Conservation (phyloP, 2,888 invertebrate genomes). For the Homarus gammarus region DNA sequence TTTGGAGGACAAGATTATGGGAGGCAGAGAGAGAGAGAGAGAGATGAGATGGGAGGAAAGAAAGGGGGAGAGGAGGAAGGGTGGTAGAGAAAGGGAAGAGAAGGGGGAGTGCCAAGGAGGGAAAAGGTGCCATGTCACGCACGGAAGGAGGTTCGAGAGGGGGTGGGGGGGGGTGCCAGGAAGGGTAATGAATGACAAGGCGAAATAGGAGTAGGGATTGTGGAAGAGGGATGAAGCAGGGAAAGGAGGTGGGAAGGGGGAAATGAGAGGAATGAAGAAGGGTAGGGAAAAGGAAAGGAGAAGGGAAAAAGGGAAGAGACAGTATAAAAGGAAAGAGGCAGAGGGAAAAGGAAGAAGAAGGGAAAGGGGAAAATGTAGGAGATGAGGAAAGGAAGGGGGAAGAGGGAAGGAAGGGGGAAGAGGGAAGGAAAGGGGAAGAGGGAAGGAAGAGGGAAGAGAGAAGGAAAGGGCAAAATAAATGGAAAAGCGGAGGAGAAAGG, state of each 20-base stretch:
- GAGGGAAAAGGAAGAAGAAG: background rate
- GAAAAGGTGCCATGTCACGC: background rate
- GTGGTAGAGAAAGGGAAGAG: background rate
- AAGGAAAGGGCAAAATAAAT: background rate
- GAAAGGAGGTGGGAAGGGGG: background rate
- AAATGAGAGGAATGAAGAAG: background rate
- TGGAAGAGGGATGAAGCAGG: background rate
- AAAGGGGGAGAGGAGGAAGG: background rate
- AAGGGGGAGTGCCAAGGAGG: background rate
- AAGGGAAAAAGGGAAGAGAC: background rate
- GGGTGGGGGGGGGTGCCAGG: no score
- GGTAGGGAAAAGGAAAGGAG: background rate
- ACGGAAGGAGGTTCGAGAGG: background rate
- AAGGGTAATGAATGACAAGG: no score
- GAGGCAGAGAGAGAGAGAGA: no score
- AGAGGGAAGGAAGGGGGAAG: background rate
- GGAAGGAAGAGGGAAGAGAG: background rate
- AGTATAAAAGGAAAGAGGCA: background rate
- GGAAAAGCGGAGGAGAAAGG: background rate
- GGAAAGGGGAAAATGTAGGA: background rate
- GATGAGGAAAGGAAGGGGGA: background rate
- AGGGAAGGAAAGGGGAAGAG: background rate
- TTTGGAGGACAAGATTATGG: no score
- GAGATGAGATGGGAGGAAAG: background rate
- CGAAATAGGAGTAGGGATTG: no score